Conservation (phyloP, 2,113 vertebrate genomes). For the Megaptera novaeangliae region DNA sequence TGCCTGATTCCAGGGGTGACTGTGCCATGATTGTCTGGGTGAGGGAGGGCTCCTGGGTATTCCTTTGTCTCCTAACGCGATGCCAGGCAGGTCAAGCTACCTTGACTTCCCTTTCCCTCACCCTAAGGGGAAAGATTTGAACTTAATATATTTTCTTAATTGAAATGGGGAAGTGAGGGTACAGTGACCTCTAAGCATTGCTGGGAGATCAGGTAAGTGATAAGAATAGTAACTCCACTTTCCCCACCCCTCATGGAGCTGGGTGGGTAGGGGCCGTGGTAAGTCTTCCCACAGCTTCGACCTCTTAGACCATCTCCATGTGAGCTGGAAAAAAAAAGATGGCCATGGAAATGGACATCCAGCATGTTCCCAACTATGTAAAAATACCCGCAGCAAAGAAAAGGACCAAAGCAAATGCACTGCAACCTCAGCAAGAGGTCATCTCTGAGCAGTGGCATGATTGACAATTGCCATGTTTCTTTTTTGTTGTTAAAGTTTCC, state of each 20-base stretch:
- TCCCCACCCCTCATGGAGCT: not conserved
- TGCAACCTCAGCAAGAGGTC: not conserved
- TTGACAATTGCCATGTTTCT: not conserved
- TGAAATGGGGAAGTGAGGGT: not conserved
- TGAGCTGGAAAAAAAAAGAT: not conserved
- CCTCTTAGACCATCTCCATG: not conserved
- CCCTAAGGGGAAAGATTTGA: not conserved
- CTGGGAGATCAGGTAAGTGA: not conserved
- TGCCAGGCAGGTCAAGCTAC: not conserved
- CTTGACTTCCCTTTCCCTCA: not conserved
- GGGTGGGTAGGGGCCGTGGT: not conserved
- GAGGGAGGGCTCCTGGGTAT: not conserved
- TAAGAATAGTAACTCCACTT: not conserved
- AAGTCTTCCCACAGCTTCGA: not conserved
- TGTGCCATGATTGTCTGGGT: not conserved
- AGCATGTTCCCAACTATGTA: not conserved
- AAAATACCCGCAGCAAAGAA: not conserved
- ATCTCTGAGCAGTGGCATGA: not conserved
- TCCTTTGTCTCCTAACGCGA: not conserved
- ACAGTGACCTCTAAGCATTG: not conserved
- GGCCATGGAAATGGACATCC: not conserved
- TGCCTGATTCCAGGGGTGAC: not conserved
- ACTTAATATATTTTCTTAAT: not conserved
- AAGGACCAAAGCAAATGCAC: not conserved
- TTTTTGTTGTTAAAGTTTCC: not conserved